Base-by-base conservation (phyloP, 2,797 vertebrate genomes). In the Oryzias sinensis region DNA sequence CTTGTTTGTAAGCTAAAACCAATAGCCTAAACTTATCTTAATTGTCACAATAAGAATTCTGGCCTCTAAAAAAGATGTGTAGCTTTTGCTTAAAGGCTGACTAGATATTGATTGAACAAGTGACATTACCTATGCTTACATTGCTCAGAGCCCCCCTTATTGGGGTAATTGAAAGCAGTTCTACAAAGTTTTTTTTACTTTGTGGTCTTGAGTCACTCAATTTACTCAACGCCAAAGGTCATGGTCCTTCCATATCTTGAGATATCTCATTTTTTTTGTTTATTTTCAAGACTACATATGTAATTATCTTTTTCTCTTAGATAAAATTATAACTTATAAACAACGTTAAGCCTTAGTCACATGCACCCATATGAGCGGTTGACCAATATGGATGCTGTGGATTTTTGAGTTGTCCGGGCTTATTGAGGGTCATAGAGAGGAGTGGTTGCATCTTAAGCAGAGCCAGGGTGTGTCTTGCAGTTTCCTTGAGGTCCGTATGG, bases 91-190 rank as follows among this genome's bases (percentile, higher is more conserved):
- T 18, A 27, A 62, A 58, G 67, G 52, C 71, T 83, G 69, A 80
- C 83, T 71, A 79, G 73, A 61, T 76, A 87, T 84, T 69, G 80
- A 85, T 83, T 85, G 52, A 79, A 69, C 74, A 33, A 18, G 24
- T 67, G 56, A 25, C 50, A 45, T 56, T 61, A 54, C 43, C 49
- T 58, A 33, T 25, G 29, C 50, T 56, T 42, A 18, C 50, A 33
- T 55, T 48, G 33, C 57, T 71, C 54, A 42, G 25, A 44, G 53
- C 41, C 15, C 29, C 18, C 24, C 22, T 49, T 56, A 67, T 27
- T 33, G 46, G 56, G 20, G 59, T 71, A 71, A 43, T 69, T 43
- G 40, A 65, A 59, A 65, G 33, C 64, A 62, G 57, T 77, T 68
- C 64, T 40, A 60, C 48, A 18, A 14, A 49, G 18, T 44, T 11